Conservation (phyloP, 2,113 vertebrate species). For the Solenodon paradoxus region DNA sequence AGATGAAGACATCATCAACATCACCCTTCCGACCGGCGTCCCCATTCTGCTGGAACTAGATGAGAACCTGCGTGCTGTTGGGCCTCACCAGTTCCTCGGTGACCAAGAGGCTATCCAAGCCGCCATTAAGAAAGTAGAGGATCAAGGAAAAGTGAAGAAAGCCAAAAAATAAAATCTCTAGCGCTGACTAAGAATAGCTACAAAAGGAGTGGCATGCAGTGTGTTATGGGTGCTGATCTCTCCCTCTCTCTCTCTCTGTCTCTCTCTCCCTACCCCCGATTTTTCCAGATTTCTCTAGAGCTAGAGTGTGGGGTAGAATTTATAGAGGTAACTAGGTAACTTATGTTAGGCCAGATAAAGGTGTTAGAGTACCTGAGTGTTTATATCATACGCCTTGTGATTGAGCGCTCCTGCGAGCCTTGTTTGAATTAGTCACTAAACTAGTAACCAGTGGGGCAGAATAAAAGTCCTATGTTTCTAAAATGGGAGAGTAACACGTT, state of each 20-base stretch:
- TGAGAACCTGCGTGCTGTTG: constrained; percentile 89
- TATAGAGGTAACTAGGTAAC: neutral
- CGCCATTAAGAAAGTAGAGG: constrained; percentile 97
- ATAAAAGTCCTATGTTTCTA: neutral
- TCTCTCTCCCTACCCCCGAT: neutral
- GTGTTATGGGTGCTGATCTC: constrained; percentile 57
- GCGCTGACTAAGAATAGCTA: neutral
- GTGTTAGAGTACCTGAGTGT: neutral
- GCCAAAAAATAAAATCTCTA: constrained; percentile 69
- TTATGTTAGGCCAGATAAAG: neutral
- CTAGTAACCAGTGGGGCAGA: neutral
- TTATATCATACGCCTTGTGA: neutral
- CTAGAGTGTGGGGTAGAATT: neutral
- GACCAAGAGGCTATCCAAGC: constrained; percentile 94
- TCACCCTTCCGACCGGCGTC: constrained; percentile 95
- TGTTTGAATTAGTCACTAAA: neutral
- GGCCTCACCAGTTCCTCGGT: constrained; percentile 92
- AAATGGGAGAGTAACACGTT: neutral
- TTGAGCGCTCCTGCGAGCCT: neutral
- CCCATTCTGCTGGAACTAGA: constrained; percentile 95
- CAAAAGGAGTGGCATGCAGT: neutral
- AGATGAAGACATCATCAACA: constrained; percentile 89
- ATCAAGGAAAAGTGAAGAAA: constrained; percentile 94
- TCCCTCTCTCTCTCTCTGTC: neutral
- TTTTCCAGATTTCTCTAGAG: neutral